These are phyloP conservation scores for Lophochroa leadbeateri DNA, from an alignment of 2,113 vertebrate species.

Conservation along the genomic window DNA sequence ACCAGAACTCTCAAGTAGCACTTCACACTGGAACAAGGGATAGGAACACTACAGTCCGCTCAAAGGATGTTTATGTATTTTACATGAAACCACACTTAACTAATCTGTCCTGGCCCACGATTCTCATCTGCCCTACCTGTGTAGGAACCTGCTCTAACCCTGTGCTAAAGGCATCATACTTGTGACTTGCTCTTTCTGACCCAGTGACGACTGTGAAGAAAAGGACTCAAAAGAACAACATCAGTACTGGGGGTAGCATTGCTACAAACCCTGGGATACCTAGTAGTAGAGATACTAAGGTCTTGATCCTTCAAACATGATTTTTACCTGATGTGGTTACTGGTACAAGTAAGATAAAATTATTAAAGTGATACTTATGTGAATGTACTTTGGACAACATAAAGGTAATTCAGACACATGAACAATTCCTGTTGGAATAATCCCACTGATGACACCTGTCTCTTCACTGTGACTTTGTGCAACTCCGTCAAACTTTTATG, in stretches of 20 bases:
- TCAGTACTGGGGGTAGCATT: background rate
- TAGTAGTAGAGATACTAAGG: background rate
- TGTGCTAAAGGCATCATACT: accelerated
- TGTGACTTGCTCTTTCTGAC: background rate
- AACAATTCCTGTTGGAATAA: background rate
- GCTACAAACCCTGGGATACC: background rate
- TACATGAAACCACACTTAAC: background rate
- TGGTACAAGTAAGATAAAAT: background rate
- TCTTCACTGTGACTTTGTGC: background rate
- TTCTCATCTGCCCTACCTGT: background rate
- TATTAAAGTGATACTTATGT: background rate
- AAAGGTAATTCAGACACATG: background rate
- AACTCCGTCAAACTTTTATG: background rate
- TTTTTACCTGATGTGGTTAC: background rate
- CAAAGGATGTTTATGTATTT: background rate
- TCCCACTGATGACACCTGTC: background rate
- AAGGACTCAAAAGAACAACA: background rate
- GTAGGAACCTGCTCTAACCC: background rate
- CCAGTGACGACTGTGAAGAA: background rate
- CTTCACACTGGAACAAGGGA: background rate
- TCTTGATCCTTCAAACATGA: background rate
- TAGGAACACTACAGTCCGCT: background rate
- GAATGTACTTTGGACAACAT: background rate
- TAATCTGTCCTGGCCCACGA: background rate
- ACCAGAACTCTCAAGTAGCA: background rate